Evolutionary conservation across 2,797 vertebrate genomes (phyloP), one percentile per base, ranked within the genome.

Genomic region (Gypaetus barbatus): DNA sequence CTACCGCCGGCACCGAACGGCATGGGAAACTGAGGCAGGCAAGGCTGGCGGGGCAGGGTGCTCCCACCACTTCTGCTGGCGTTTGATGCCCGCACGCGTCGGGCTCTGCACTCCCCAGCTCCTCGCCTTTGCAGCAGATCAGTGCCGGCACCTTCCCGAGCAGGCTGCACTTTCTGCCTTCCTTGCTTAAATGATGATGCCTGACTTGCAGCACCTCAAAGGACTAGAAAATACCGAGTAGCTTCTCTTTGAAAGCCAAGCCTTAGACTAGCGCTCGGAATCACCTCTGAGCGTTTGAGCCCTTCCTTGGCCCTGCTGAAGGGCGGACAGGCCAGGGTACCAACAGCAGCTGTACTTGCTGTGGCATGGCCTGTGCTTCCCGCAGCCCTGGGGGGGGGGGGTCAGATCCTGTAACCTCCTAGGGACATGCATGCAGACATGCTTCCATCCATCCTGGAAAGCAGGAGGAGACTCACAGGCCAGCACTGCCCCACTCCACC

Each of bases 1-100:
- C 33, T 21, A 10, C 49, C 0, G 3, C 25, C 1, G 3, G 41
- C 48, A 18, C 21, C 2, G 3, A 51, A 21, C 1, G 1, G 65
- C 33, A 27, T 0, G 10, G 71, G 78, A 61, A 63, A 46, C 52
- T 6, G 84, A 52, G 78, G 65, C 64, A 46, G 44, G 28, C 0
- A 8, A 73, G 46, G 65, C 49, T 24, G 49, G 49, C 2, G 39
- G 63, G 54, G n/a, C 54, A 63, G 65, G 41, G 18, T 3, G 22
- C 54, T 61, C 43, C 48, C 56, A 39, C 3, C 6, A 1, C n/a
- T 58, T 27, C 44, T 58, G 89, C 35, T 9, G 33, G 24, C 1
- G 5, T 19, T 27, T 4, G 71, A 15, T 44, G 79, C 60, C 66
- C 8, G n/a, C 48, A 17, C 7, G 6, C 5, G 2, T 24, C 13